phyloP scores from a whole-genome alignment of 2,888 invertebrate species.

The Dicyrtoma fusca region DNA sequence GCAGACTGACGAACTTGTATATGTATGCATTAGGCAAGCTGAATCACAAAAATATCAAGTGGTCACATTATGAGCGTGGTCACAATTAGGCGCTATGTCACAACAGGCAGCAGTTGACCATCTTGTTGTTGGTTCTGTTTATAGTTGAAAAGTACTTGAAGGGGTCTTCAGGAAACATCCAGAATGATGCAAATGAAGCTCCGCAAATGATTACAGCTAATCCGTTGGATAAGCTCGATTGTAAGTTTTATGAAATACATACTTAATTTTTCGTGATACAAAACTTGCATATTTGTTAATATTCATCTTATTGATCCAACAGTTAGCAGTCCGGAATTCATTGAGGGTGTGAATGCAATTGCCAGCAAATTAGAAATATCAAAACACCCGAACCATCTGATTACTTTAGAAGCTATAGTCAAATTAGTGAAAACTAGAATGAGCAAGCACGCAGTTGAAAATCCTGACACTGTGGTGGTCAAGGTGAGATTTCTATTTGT shows the following conservation, averaged over 20 bases:
- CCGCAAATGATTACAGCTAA: slow-evolving; percentile 79
- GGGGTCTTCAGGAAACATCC: slow-evolving; percentile 67
- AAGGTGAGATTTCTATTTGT: slow-evolving; percentile 58
- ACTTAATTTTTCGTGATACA: slow-evolving; percentile 30
- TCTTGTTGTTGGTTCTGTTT: not conserved
- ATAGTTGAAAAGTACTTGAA: slow-evolving; percentile 70
- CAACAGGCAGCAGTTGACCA: no score
- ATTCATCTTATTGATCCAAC: slow-evolving; percentile 44
- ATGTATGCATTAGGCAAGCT: no score
- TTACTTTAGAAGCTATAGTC: slow-evolving; percentile 72
- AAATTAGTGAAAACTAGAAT: slow-evolving; percentile 67
- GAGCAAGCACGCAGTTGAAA: slow-evolving; percentile 65
- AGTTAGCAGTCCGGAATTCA: slow-evolving; percentile 84
- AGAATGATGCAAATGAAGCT: slow-evolving; percentile 65
- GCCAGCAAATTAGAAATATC: slow-evolving; percentile 78
- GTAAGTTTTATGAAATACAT: no score
- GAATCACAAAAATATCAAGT: no score
- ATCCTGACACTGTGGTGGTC: slow-evolving; percentile 63
- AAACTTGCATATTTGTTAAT: slow-evolving; percentile 32
- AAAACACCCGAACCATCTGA: slow-evolving; percentile 77
- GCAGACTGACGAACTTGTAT: no score
- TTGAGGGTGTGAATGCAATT: slow-evolving; percentile 76
- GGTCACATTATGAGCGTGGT: no score
- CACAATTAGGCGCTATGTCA: no score
- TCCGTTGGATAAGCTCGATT: slow-evolving; percentile 82